Evolutionary conservation across 1,140 invertebrate species (phyloP), one percentile per base, ranked within the genome.

Genomic region (Anastrepha obliqua): DNA sequence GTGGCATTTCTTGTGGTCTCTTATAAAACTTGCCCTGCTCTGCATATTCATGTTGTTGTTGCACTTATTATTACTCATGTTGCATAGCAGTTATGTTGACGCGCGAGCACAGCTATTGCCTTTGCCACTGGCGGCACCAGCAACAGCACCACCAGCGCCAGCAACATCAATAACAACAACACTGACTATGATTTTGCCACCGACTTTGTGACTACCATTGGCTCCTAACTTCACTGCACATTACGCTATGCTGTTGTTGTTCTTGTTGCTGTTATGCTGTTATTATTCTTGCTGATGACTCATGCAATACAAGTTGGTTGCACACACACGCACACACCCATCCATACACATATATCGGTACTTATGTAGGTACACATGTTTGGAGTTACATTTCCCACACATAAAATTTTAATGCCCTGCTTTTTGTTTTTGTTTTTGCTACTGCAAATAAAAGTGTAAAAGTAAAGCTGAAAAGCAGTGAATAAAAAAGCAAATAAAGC

Each of bases 51-150:
- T 20, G 44, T 78, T 78, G 44, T 78, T 55, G 74, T 20, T 78
- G 47, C 47, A 7, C 74, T 55, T 81, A 42, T 81, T 81, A 81
- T 81, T 81, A 81, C 74, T 81, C 74, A 81, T 81, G 74, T 55
- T 81, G 74, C 51, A 51, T 9, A 81, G 74, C 74, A 81, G 74
- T 81, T 81, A 51, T 81, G n/a, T 67, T 67, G 64, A 39, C 20
- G 64, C 64, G 64, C 74, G n/a, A 47, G 39, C 70, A n/a, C 13
- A 15, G 67, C 15, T 7, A 74, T 44, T 47, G 11, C 39, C 39
- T 17, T 13, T 13, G 44, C n/a, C 67, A 42, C 11, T 11, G 44
- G 39, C 11, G 44, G 13, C 67, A 70, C 2, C 39, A 74, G 17
- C 64, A 67, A 11, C 64, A 67, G 29, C n/a, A 67, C 5, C 29